phyloP scores from a whole-genome alignment of 2,888 invertebrate species.

The Bombylius discolor region DNA sequence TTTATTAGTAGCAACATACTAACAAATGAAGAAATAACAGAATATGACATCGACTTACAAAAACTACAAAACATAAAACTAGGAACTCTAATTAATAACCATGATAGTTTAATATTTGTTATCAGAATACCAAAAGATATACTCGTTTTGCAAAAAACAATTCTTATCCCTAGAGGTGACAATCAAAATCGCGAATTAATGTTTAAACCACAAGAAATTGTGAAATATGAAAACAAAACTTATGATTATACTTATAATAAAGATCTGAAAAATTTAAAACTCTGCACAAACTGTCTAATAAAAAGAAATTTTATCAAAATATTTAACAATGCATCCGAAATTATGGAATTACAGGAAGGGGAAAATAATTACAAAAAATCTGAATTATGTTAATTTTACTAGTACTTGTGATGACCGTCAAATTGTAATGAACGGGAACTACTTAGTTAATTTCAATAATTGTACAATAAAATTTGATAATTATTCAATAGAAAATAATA shows the following conservation, averaged over 20 bases:
- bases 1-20: neutral
- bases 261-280: too few relatives aligned
- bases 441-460: neutral
- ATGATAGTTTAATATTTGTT: neutral
- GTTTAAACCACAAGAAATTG: too few relatives aligned
- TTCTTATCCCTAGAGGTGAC: too few relatives aligned
- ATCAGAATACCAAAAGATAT: too few relatives aligned
- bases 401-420: slow-evolving; percentile 2
- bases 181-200: too few relatives aligned
- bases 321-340: neutral
- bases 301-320: slow-evolving; percentile 1
- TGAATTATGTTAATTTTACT: neutral
- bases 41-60: neutral
- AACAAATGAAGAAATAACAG: slow-evolving; percentile 1
- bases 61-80: slow-evolving; percentile 3
- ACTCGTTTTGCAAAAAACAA: too few relatives aligned
- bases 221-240: too few relatives aligned
- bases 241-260: too few relatives aligned
- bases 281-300: too few relatives aligned
- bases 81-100: neutral
- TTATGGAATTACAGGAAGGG: too few relatives aligned
- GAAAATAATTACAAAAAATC: too few relatives aligned
- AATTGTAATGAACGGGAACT: neutral
- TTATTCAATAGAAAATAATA: neutral
- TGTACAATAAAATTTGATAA: slow-evolving; percentile 1